Percentiles rank a stretch among this genome's conserved stretches.
phyloP scores from a whole-genome alignment of 1,140 invertebrate genomes.

The Rhagoletis zephyria region DNA sequence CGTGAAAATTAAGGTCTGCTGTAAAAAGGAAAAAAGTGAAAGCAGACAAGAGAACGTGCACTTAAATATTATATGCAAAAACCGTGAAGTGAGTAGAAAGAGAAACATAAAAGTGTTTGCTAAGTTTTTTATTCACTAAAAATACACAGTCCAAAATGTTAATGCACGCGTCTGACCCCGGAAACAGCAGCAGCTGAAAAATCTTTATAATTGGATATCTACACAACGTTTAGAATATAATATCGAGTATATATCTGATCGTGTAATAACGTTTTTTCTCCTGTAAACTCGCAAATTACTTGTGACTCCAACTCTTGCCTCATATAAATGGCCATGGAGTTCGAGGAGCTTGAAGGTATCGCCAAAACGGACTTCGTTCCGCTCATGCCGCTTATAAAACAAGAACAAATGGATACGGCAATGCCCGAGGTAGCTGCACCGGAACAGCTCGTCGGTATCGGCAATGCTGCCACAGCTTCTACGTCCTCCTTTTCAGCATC shows the following conservation, averaged over 20 bases:
- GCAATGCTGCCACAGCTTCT: slow-evolving; percentile 60
- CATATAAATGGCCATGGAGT: slow-evolving; percentile 63
- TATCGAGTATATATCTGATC: no score
- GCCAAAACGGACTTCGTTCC: slow-evolving; percentile 70
- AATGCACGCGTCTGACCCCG: not conserved
- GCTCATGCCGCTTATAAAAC: slow-evolving; percentile 68
- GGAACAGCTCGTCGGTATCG: slow-evolving; percentile 60
- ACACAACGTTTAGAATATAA: not conserved
- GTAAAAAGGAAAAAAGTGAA: slow-evolving; percentile 23
- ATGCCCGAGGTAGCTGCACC: slow-evolving; percentile 63
- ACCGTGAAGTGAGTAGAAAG: not conserved
- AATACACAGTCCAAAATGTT: not conserved
- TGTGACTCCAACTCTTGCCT: not conserved
- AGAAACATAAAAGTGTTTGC: not conserved
- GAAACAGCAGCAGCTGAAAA: slow-evolving; percentile 17
- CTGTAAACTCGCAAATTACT: not conserved
- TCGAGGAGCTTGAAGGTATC: slow-evolving; percentile 68
- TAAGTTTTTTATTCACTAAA: not conserved
- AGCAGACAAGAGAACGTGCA: slow-evolving; percentile 43
- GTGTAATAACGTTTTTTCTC: no score
- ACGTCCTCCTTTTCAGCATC: slow-evolving; percentile 67
- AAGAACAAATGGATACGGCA: slow-evolving; percentile 69
- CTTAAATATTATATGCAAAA: not conserved
- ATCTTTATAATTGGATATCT: not conserved
- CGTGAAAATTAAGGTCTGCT: not conserved